Conservation (phyloP, 2,888 invertebrate genomes). For the Agrochola macilenta region DNA sequence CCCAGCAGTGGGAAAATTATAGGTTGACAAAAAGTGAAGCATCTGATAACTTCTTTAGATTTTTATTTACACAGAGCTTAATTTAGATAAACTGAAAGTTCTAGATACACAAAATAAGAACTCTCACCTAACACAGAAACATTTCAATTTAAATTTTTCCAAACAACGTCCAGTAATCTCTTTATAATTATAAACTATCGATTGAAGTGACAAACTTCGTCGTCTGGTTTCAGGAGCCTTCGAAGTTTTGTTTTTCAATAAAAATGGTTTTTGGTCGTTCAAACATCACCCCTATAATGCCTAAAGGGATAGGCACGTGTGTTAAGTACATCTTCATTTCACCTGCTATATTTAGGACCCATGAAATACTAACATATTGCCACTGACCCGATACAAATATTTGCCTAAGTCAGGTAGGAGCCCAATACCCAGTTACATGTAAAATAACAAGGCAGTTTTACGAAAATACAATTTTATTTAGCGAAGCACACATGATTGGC, state of each 20-base stretch:
- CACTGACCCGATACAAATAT: background rate
- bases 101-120: background rate
- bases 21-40: background rate
- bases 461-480: background rate
- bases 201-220: conserved; percentile 26
- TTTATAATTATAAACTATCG: conserved; percentile 53
- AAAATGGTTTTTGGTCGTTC: background rate
- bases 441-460: too few species aligned
- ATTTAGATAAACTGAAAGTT: background rate
- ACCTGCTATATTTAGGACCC: too few species aligned
- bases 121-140: background rate
- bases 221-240: conserved; percentile 4
- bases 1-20: too few species aligned
- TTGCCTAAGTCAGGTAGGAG: background rate
- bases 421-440: background rate
- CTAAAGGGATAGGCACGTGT: background rate
- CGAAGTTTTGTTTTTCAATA: background rate
- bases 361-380: background rate
- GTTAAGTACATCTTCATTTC: background rate
- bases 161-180: conserved; percentile 49
- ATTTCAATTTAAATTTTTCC: conserved; percentile 26
- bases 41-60: background rate
- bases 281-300: background rate
- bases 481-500: too few species aligned
- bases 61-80: background rate